A percentile compares a stretch with the other conserved stretches of the same genome.
phyloP scores from a whole-genome alignment of 2,888 invertebrate species.

The Spodoptera littoralis region DNA sequence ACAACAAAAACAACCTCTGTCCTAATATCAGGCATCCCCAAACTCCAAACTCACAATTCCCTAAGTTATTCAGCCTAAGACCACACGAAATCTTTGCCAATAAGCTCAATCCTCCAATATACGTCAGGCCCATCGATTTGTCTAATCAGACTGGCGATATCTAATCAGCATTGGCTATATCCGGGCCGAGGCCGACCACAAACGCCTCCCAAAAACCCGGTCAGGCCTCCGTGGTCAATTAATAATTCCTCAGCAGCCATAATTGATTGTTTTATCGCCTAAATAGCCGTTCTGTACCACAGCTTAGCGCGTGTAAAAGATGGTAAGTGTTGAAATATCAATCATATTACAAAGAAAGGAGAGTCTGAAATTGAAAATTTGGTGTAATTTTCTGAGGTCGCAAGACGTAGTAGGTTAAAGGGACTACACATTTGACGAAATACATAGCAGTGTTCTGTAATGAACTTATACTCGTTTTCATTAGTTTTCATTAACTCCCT shows the following conservation, averaged over 20 bases:
- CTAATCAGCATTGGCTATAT: conserved; percentile 26
- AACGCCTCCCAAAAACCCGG: conserved; percentile 36
- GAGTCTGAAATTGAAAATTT: too few species aligned
- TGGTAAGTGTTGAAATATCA: too few species aligned
- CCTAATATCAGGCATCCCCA: too few species aligned
- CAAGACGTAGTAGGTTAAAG: too few species aligned
- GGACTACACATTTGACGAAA: too few species aligned
- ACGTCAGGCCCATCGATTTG: conserved; percentile 19
- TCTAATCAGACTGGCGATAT: conserved; percentile 31
- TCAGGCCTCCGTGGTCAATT: conserved; percentile 29
- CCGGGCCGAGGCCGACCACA: conserved; percentile 23
- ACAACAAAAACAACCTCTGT: too few species aligned
- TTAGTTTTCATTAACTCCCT: too few species aligned
- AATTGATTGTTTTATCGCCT: conserved; percentile 35
- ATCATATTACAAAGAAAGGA: too few species aligned
- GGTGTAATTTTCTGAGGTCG: too few species aligned
- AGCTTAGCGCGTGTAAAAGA: not conserved
- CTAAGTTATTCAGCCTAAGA: not conserved
- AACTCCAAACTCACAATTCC: too few species aligned
- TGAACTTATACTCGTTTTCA: too few species aligned
- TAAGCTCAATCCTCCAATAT: conserved; percentile 10
- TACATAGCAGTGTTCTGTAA: too few species aligned
- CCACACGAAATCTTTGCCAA: not conserved
- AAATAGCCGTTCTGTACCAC: conserved; percentile 14
- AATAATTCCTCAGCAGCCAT: conserved; percentile 39